Conservation (phyloP, 37 sponge, comb jelly and placozoan genomes). For the Trichoplax adhaerens region DNA sequence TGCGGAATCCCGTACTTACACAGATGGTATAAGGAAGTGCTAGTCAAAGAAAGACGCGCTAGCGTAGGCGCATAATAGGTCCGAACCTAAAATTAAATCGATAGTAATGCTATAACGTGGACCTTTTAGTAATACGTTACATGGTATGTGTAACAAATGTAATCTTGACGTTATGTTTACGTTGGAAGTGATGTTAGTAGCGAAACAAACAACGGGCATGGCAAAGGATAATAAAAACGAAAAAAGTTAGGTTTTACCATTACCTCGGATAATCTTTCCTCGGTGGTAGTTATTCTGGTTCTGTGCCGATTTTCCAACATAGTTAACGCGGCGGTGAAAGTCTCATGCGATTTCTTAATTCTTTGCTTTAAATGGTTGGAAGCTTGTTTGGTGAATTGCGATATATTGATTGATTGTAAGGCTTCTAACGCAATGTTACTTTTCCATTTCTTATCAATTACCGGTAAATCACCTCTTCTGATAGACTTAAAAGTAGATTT, state of each 20-base stretch:
- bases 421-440: constrained; percentile 47
- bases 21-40: constrained; percentile 65
- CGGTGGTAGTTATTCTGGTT: constrained; percentile 58
- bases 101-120: neutral
- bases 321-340: constrained; percentile 51
- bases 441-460: constrained; percentile 50
- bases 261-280: constrained; percentile 49
- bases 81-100: neutral
- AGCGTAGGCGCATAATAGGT: constrained; percentile 29
- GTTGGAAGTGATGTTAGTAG: neutral
- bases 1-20: constrained; percentile 66
- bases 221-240: neutral
- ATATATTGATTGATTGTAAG: constrained; percentile 43
- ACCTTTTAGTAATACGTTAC: neutral
- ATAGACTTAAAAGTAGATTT: too few species aligned
- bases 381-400: constrained; percentile 59
- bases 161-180: too few species aligned
- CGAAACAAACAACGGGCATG: neutral
- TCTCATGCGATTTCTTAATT: constrained; percentile 35
- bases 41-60: constrained; percentile 59
- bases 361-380: constrained; percentile 58
- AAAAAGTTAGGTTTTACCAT: too few species aligned
- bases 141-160: too few species aligned
- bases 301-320: constrained; percentile 57
- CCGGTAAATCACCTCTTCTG: constrained; percentile 3